These are phyloP conservation scores for Enoplosus armatus DNA, from an alignment of 2,797 vertebrate species.

Conservation along the genomic window DNA sequence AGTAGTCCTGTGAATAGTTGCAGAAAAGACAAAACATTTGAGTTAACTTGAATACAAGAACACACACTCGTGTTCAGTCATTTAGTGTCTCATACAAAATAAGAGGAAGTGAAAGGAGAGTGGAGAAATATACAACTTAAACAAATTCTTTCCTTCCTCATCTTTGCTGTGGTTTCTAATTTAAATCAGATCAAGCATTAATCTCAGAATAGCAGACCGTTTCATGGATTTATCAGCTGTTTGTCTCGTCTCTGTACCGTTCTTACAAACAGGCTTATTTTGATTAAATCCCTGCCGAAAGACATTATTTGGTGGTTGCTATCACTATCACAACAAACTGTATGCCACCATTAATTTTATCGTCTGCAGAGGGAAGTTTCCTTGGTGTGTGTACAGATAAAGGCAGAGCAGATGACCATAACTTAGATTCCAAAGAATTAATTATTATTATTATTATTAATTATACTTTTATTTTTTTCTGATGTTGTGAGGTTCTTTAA, in stretches of 20 bases:
- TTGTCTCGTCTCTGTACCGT: background rate
- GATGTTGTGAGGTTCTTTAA: background rate
- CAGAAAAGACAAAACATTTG: conserved; percentile 9
- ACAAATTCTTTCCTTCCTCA: background rate
- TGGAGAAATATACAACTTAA: background rate
- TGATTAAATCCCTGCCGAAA: background rate
- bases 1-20: conserved; percentile 88
- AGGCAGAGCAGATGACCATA: background rate
- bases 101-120: conserved; percentile 45
- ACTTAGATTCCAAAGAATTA: background rate
- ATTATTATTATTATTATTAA: too few relatives aligned
- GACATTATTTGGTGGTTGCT: background rate
- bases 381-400: background rate
- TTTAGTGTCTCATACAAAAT: background rate
- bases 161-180: background rate
- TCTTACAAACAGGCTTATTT: background rate
- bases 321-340: background rate
- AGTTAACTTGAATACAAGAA: background rate
- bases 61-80: background rate
- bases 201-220: background rate
- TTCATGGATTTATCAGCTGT: background rate
- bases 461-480: background rate
- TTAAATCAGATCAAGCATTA: background rate
- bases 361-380: background rate
- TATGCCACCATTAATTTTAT: background rate